phyloP scores from a whole-genome alignment of 2,113 vertebrate genomes.

The Pollimyrus isidori region DNA sequence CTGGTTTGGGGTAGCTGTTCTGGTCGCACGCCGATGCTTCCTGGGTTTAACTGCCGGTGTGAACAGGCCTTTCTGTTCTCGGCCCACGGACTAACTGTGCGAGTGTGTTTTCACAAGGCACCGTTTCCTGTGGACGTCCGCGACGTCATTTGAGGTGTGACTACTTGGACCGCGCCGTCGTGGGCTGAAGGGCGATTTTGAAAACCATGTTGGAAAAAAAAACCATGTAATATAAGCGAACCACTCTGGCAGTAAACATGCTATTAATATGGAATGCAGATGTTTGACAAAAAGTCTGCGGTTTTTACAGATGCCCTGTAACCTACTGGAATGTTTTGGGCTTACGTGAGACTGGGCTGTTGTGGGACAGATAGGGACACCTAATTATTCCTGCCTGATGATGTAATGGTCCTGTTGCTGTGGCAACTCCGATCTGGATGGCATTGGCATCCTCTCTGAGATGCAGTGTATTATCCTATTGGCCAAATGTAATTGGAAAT shows the following conservation, averaged over 20 bases:
- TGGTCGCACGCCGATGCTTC: too few species aligned
- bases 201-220: not conserved
- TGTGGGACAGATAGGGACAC: not conserved
- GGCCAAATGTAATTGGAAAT: not conserved
- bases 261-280: not conserved
- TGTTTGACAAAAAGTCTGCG: not conserved
- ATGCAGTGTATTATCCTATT: not conserved
- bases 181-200: not conserved
- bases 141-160: not conserved
- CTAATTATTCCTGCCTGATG: not conserved
- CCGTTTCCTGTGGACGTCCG: not conserved
- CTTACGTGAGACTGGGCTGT: not conserved
- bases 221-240: not conserved
- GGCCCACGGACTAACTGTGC: not conserved
- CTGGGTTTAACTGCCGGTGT: not conserved
- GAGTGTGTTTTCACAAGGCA: not conserved
- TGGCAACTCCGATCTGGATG: not conserved
- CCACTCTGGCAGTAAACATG: not conserved
- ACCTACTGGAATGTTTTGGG: not conserved
- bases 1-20: not conserved
- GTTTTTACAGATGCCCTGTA: not conserved
- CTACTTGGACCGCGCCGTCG: not conserved
- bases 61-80: not conserved
- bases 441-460: too few species aligned
- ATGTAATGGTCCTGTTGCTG: not conserved